A percentile compares a stretch with the other conserved stretches of the same genome.
Conservation (phyloP, 1,140 invertebrate genomes). For the Acromyrmex charruanus region DNA sequence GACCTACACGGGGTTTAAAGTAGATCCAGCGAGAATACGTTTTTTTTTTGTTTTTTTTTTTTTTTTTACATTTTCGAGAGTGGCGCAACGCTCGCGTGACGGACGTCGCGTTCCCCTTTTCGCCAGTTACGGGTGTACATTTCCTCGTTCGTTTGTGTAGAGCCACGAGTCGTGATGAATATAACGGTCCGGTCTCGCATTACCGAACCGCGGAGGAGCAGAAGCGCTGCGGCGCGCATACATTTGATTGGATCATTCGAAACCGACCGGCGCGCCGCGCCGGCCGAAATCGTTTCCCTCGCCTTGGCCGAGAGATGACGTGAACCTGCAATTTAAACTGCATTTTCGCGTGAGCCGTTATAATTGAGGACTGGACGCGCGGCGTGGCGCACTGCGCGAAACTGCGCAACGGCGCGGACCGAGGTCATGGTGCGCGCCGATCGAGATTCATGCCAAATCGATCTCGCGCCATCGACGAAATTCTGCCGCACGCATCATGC, state of each 20-base stretch:
- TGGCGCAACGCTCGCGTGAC: constrained; percentile 33
- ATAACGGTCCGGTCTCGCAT: constrained; percentile 53
- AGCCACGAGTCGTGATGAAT: constrained; percentile 40
- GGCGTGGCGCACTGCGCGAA: constrained; percentile 24
- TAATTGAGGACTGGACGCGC: constrained; percentile 76
- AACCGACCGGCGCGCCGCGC: not conserved
- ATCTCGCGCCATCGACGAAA: constrained; percentile 46
- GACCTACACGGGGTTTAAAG: not conserved
- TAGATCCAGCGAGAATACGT: not conserved
- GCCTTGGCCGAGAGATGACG: constrained; percentile 63
- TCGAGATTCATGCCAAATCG: constrained; percentile 57
- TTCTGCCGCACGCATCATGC: constrained; percentile 23
- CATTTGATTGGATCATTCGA: constrained; percentile 78
- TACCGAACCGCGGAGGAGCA: constrained; percentile 5
- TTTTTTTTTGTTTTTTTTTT: not conserved
- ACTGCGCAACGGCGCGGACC: constrained; percentile 30
- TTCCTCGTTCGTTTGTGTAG: constrained; percentile 53
- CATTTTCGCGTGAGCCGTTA: constrained; percentile 83
- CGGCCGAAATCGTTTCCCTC: constrained; percentile 64
- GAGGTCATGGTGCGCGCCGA: constrained; percentile 53
- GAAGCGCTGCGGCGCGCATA: constrained; percentile 41
- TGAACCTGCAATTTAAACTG: constrained; percentile 81
- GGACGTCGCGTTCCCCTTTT: constrained; percentile 55
- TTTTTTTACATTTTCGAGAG: not conserved
- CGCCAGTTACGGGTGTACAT: not conserved